phyloP scores from a whole-genome alignment of 2,888 invertebrate species.

The Willowsia nigromaculata region DNA sequence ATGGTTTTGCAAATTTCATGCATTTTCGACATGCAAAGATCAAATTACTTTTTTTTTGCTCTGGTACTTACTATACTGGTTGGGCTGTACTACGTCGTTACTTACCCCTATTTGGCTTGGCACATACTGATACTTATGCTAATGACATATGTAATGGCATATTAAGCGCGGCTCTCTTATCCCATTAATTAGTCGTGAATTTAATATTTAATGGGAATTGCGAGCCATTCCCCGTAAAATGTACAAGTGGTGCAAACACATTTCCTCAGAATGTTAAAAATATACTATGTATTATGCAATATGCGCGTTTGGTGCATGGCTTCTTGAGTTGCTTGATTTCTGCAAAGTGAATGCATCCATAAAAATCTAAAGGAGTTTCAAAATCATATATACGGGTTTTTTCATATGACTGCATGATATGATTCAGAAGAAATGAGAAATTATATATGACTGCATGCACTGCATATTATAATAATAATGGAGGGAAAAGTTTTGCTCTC shows the following conservation, averaged over 20 bases:
- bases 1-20: slow-evolving; percentile 45
- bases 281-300: too few species aligned
- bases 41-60: slow-evolving; percentile 30
- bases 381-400: neutral
- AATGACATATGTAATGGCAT: slow-evolving; percentile 25
- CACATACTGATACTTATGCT: slow-evolving; percentile 48
- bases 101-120: neutral
- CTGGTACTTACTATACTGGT: neutral
- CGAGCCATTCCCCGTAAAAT: neutral
- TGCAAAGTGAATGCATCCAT: neutral
- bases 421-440: neutral
- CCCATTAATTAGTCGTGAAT: slow-evolving; percentile 38
- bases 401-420: neutral
- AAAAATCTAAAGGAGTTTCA: neutral
- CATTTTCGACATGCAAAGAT: slow-evolving; percentile 49
- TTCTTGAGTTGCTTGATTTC: neutral
- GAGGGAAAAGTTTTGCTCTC: neutral
- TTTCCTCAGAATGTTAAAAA: too few species aligned
- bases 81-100: neutral
- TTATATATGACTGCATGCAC: slow-evolving; percentile 7
- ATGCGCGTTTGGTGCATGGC: neutral
- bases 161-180: slow-evolving; percentile 22
- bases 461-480: neutral
- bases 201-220: slow-evolving; percentile 14
- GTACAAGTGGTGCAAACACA: too few species aligned